Evolutionary conservation across 2,888 invertebrate genomes (phyloP), one percentile per base, ranked within the genome.

Genomic region (Coronaproctus castanopsis): DNA sequence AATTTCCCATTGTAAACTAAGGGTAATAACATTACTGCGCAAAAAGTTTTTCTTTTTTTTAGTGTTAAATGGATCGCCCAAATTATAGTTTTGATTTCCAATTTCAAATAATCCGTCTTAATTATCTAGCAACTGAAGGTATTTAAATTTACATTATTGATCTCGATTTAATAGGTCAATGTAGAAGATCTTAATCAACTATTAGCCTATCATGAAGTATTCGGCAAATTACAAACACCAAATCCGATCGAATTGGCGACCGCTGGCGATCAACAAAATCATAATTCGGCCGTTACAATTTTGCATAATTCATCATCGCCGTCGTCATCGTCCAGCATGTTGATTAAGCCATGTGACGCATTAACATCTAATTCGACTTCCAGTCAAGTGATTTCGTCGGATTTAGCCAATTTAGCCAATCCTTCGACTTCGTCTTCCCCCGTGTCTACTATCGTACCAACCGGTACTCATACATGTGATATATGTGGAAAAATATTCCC

Each of bases 401-500:
- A 59, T 51, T 48, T 59, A 36, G 14, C 36, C 14, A 55, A 52
- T 18, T 55, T 59, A 50, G 22, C 59, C 24, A 59, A 59, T 55
- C 52, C 49, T 55, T 52, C 63, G 1, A 56, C 57, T 22, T 60
- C 62, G 18, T 50, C 61, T 5, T 61, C 77, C 19, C 74, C 74
- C 1, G 10, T 57, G 36, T 57, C 61, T 19, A 51, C 51, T 20
- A 48, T 61, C 36, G 61, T 61, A n/a, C 59, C 59, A 1, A 57
- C 61, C 24, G 82, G 81, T 21, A 79, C 79, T 63, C 87, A 88
- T 71, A 78, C 83, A 20, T 88, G 88, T 71, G 87, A 88, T 71
- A 79, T 88, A 62, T 88, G 88, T 68, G 85, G 86, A 57, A 87
- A 88, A 74, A 83, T 85, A 74, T 88, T 88, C 73, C 86, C 86